Conservation (phyloP, 2,113 vertebrate genomes). For the Rhadina sibilatrix region DNA sequence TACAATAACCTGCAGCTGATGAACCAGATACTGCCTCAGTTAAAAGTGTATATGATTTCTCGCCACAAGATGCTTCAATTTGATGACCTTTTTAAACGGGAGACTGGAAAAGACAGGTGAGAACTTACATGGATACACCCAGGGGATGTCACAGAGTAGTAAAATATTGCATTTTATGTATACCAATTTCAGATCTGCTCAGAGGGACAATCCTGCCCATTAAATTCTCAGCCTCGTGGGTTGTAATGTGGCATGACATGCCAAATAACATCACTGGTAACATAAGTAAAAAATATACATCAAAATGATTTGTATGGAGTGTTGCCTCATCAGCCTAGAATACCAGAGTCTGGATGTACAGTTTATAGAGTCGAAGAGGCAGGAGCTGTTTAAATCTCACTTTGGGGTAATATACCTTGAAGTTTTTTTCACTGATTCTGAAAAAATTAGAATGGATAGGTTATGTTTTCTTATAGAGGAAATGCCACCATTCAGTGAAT, state of each 20-base stretch:
- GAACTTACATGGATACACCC: not conserved
- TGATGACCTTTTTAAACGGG: constrained; percentile 94
- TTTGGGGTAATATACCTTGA: constrained; percentile 23
- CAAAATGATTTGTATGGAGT: not conserved
- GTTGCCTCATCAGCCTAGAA: not conserved
- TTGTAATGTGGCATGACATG: not conserved
- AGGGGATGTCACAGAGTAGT: not conserved
- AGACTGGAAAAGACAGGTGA: constrained; percentile 98
- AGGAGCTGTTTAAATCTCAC: constrained; percentile 43
- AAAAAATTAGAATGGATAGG: constrained; percentile 54
- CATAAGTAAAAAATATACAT: not conserved
- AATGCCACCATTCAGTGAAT: constrained; percentile 49
- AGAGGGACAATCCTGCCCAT: not conserved
- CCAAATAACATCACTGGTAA: constrained; percentile 24
- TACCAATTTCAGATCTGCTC: not conserved
- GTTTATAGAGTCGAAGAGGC: not conserved
- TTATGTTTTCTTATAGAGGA: constrained; percentile 36
- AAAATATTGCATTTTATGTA: not conserved
- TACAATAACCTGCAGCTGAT: constrained; percentile 97
- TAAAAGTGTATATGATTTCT: constrained; percentile 92
- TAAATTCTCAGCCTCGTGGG: not conserved
- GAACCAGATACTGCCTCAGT: constrained; percentile 90
- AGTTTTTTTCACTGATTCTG: constrained; percentile 38
- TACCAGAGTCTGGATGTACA: not conserved
- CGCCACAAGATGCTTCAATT: constrained; percentile 98